phyloP scores from a whole-genome alignment of 2,113 vertebrate genomes.

The Hypanus sabinus region DNA sequence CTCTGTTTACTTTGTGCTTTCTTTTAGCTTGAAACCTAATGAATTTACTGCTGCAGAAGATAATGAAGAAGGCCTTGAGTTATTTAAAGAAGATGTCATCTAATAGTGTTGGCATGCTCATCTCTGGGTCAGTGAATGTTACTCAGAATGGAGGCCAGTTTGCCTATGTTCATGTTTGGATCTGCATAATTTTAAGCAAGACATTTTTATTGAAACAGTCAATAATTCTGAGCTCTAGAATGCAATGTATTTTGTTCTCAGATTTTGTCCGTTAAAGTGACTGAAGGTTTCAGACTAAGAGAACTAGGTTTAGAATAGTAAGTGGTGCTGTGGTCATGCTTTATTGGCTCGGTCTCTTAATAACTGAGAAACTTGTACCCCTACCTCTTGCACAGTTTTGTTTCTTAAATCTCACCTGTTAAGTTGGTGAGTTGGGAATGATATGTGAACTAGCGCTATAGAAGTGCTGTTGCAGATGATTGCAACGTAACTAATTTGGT shows the following conservation, averaged over 20 bases:
- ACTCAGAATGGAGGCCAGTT: constrained; percentile 7
- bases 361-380: constrained; percentile 9
- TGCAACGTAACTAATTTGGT: neutral
- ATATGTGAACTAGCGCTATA: neutral
- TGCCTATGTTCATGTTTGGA: constrained; percentile 14
- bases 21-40: constrained; percentile 13
- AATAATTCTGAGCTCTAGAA: constrained; percentile 17
- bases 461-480: neutral
- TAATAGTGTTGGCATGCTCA: constrained; percentile 21
- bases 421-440: neutral
- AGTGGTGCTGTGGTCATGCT: neutral
- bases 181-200: constrained; percentile 28
- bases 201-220: constrained; percentile 15
- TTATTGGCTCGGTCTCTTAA: neutral
- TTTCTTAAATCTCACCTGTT: neutral
- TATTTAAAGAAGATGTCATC: constrained; percentile 30
- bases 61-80: neutral
- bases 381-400: neutral
- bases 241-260: neutral
- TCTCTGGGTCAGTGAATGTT: constrained; percentile 19
- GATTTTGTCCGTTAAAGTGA: neutral
- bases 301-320: neutral
- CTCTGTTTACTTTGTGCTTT: neutral
- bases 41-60: constrained; percentile 26
- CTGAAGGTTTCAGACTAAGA: neutral